Base-by-base conservation (phyloP, 1,140 invertebrate species). In the Pantala flavescens region DNA sequence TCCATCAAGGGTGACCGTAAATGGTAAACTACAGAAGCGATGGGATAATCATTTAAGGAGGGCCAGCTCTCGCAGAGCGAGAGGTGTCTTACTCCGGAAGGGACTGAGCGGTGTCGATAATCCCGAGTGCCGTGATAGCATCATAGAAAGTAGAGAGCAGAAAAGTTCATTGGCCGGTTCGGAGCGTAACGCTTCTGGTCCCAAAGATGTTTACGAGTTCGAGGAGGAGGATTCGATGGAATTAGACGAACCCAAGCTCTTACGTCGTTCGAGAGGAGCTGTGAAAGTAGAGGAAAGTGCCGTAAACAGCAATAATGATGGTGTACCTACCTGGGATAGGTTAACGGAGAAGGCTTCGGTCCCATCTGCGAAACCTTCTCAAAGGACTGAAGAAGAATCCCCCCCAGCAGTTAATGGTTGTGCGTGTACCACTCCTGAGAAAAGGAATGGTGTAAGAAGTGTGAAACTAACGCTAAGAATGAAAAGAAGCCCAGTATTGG, bases 401-500 rank as follows among this genome's bases (percentile, higher is more conserved):
- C 14, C 3, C 49, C 49, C 49, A 19, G 49, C n/a, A 1, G 49
- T 63, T 16, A 63, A 63, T 63, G 49, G 49, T 3, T 63, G n/a
- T 63, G 49, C 49, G 2, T 63, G 49, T 63, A 21, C n/a, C 14
- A 63, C 49, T 63, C 49, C 43, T n/a, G 23, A 72, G 12, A 71
- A 43, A 24, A 74, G 70, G 43, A 36, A 71, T 23, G 23, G 23
- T 36, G 71, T 77, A 83, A 85, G 72, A 82, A 85, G 90, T 16
- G 82, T 94, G 19, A 94, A 94, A 78, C 79, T 96, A 49, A 95
- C 92, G 0, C 81, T 96, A 19, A 85, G 93, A 7, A 92, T 95
- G 87, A 94, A 94, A 80, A 88, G 93, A 24, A 94, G 92, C 72
- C 93, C 93, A 0, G 89, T 94, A 74, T 81, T 93, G 19, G 93